A percentile compares a stretch with the other conserved stretches of the same genome.
Evolutionary conservation across 2,888 invertebrate genomes (phyloP).

Genomic region (Lomographa bimaculata): DNA sequence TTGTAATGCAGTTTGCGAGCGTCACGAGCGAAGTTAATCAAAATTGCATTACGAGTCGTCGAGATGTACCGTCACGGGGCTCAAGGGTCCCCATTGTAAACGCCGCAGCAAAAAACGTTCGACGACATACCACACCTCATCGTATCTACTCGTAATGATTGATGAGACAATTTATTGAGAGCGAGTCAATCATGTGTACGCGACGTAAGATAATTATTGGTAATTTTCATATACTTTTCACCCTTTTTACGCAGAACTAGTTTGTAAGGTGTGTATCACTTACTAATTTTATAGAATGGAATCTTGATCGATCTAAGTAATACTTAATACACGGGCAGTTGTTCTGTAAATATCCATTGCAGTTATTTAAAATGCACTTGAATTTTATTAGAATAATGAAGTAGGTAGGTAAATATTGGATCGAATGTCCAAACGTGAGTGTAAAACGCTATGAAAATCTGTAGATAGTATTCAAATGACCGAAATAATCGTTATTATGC

Average conservation of each 20-base stretch:
- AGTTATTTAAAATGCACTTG: too few relatives aligned
- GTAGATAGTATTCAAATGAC: constrained; percentile 1
- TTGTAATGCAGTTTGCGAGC: constrained; percentile 43
- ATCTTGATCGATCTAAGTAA: neutral
- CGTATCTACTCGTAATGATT: constrained; percentile 53
- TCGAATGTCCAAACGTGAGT: too few relatives aligned
- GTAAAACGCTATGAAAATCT: too few relatives aligned
- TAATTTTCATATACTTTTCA: constrained; percentile 12
- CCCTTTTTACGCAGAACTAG: constrained; percentile 1
- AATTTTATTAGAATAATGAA: too few relatives aligned
- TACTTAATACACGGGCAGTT: too few relatives aligned
- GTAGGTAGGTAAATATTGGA: too few relatives aligned
- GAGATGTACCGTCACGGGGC: constrained; percentile 63
- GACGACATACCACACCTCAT: constrained; percentile 47
- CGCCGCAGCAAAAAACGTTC: constrained; percentile 52
- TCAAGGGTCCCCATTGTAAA: constrained; percentile 39
- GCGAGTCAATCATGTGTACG: constrained; percentile 17
- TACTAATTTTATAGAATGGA: neutral
- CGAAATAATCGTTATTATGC: too few relatives aligned
- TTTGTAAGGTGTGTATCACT: neutral
- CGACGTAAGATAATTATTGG: constrained; percentile 14
- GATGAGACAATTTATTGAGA: constrained; percentile 52
- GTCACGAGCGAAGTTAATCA: constrained; percentile 66
- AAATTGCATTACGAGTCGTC: constrained; percentile 74
- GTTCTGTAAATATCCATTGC: too few relatives aligned